A percentile compares a stretch with the other conserved stretches of the same genome.
Conservation (phyloP, 2,888 invertebrate genomes). For the Oscheius myriophilus region DNA sequence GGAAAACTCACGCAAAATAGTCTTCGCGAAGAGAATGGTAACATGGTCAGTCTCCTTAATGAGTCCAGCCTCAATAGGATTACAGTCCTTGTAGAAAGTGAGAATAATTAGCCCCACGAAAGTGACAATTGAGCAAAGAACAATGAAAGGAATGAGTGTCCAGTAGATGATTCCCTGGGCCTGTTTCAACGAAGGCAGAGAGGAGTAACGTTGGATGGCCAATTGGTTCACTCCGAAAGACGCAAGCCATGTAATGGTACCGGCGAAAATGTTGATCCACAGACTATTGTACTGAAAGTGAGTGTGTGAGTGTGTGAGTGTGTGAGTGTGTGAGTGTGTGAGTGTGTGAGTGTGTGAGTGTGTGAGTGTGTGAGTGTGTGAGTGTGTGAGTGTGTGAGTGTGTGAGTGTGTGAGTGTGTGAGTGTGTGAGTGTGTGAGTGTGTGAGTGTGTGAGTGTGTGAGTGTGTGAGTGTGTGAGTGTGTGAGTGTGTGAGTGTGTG, state of each 20-base stretch:
- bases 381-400: too few relatives aligned
- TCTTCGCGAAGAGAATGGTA: constrained; percentile 57
- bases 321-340: too few relatives aligned
- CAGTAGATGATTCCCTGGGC: constrained; percentile 56
- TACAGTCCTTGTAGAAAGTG: constrained; percentile 63
- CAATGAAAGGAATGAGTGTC: constrained; percentile 59
- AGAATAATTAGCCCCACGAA: constrained; percentile 64
- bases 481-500: too few relatives aligned
- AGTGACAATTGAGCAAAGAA: constrained; percentile 60
- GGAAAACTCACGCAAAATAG: constrained; percentile 49
- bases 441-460: too few relatives aligned
- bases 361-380: too few relatives aligned
- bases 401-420: too few relatives aligned
- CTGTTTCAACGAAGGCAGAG: constrained; percentile 54
- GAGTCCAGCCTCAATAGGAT: constrained; percentile 60
- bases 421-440: too few relatives aligned
- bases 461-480: too few relatives aligned
- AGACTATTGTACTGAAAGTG: constrained; percentile 59
- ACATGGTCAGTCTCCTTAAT: constrained; percentile 60
- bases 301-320: too few relatives aligned
- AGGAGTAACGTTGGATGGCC: constrained; percentile 62
- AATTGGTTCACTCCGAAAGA: constrained; percentile 65
- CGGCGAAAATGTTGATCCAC: constrained; percentile 63
- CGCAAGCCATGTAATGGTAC: constrained; percentile 62
- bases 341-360: too few relatives aligned